Percentiles rank a stretch among this genome's conserved stretches.
phyloP scores from a whole-genome alignment of 2,797 vertebrate genomes.

The Arnoldichthys spilopterus region DNA sequence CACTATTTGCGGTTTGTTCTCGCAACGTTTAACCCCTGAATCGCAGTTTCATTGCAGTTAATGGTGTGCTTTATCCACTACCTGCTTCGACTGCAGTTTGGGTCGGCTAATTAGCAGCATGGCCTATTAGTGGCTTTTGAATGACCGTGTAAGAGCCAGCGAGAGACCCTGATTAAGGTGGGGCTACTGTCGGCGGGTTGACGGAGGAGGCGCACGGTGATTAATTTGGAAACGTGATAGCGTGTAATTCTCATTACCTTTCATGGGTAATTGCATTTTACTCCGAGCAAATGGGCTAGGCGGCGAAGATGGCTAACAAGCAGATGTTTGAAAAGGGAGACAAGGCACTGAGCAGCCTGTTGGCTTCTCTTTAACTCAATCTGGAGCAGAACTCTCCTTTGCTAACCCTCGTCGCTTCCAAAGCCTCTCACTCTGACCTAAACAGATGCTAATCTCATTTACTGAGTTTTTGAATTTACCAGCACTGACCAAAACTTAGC shows the following conservation, averaged over 20 bases:
- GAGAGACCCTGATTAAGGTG: conserved; percentile 55
- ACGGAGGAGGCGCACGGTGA: conserved; percentile 55
- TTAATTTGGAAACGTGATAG: conserved; percentile 69
- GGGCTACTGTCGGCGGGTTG: conserved; percentile 43
- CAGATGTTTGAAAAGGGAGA: conserved; percentile 65
- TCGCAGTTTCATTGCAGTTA: conserved; percentile 19
- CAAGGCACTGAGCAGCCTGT: conserved; percentile 50
- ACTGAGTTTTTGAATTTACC: too few relatives aligned
- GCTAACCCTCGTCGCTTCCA: not conserved
- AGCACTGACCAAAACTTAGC: too few relatives aligned
- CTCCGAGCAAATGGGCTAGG: conserved; percentile 58
- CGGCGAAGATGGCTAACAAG: conserved; percentile 56
- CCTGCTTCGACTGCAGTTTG: not conserved
- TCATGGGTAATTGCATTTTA: conserved; percentile 64
- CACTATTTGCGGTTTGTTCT: conserved; percentile 28
- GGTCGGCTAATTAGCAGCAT: conserved; percentile 46
- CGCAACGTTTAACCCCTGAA: conserved; percentile 16
- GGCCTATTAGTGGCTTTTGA: conserved; percentile 36
- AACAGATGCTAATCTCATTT: not conserved
- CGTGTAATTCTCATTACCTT: conserved; percentile 66
- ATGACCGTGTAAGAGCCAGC: conserved; percentile 38
- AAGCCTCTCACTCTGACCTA: not conserved
- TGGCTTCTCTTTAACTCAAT: conserved; percentile 37
- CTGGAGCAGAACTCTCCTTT: conserved; percentile 26
- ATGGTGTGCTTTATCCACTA: conserved; percentile 23